These are phyloP conservation scores for Paramormyrops kingsleyae DNA, from an alignment of 2,113 vertebrate genomes.

Conservation along the genomic window DNA sequence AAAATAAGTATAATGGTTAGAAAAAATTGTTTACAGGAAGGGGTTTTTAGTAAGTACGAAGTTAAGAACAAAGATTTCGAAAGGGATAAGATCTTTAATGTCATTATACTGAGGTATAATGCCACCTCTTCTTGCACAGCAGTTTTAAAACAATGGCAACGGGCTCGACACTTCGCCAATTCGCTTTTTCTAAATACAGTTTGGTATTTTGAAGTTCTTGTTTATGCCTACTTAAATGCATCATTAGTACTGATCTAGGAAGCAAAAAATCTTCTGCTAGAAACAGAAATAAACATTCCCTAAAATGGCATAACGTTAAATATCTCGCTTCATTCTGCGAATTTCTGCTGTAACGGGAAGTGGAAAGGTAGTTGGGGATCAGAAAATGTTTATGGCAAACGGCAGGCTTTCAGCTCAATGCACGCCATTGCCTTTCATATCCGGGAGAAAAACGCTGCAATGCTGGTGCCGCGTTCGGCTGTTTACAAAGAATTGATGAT, in stretches of 20 bases:
- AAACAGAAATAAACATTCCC: not conserved
- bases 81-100: not conserved
- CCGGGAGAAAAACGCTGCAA: not conserved
- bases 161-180: not conserved
- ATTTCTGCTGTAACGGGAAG: not conserved
- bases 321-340: not conserved
- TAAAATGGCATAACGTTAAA: not conserved
- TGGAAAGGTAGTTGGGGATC: not conserved
- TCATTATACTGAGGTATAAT: not conserved
- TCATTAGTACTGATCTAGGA: not conserved
- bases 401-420: not conserved
- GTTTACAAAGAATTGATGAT: not conserved
- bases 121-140: not conserved
- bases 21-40: not conserved
- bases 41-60: not conserved
- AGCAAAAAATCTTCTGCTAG: not conserved
- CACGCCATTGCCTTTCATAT: not conserved
- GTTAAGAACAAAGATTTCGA: not conserved
- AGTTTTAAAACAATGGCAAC: not conserved
- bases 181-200: not conserved
- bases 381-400: not conserved
- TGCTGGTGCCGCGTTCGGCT: not conserved
- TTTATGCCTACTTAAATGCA: not conserved
- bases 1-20: not conserved
- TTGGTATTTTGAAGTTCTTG: not conserved